These are phyloP conservation scores for Planococcus citri DNA, from an alignment of 1,140 invertebrate genomes.

Conservation along the genomic window DNA sequence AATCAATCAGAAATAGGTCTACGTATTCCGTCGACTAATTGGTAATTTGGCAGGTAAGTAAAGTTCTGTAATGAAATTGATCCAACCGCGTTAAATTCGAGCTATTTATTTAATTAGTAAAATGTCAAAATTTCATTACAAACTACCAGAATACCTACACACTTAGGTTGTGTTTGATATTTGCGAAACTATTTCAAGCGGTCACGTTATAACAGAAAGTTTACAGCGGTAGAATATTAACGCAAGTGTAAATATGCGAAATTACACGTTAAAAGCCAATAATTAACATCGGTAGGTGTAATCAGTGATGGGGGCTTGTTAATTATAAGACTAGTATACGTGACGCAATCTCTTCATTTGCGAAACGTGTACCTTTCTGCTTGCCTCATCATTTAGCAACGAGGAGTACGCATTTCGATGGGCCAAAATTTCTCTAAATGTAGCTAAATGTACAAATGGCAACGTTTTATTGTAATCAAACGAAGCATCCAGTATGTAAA, in stretches of 20 bases:
- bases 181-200: background rate
- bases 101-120: background rate
- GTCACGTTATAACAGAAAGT: background rate
- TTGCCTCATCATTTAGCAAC: too few relatives aligned
- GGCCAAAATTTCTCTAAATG: background rate
- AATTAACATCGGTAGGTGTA: background rate
- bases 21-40: too few relatives aligned
- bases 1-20: too few relatives aligned
- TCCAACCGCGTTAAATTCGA: background rate
- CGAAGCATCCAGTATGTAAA: background rate
- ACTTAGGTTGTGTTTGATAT: slow-evolving; percentile 2
- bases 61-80: background rate
- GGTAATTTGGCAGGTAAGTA: too few relatives aligned
- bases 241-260: slow-evolving; percentile 1
- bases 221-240: background rate
- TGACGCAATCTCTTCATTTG: background rate
- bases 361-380: too few relatives aligned
- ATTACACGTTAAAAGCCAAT: slow-evolving; percentile 3
- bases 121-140: background rate
- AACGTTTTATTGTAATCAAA: slow-evolving; percentile 3
- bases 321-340: background rate
- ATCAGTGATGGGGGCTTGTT: background rate
- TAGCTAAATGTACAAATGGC: background rate
- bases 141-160: background rate
- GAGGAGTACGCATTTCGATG: too few relatives aligned